Evolutionary conservation across 2,113 vertebrate genomes (phyloP).

Genomic region (Turnix velox): DNA sequence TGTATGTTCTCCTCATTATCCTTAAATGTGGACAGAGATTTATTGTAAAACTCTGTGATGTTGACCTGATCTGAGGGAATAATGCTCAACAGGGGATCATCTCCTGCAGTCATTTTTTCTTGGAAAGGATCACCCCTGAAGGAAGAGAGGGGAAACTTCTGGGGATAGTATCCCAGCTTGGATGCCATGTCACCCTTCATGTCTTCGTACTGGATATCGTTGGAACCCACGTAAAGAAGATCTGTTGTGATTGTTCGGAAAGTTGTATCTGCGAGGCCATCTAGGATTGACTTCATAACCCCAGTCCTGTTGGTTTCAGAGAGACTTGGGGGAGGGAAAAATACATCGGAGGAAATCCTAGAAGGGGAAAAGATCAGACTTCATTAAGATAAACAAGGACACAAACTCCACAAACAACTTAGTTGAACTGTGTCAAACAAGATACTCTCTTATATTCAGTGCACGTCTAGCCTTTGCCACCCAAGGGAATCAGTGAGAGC

Average conservation of each 20-base stretch:
- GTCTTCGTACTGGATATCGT: slow-evolving; percentile 92
- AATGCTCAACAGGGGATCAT: slow-evolving; percentile 82
- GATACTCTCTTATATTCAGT: background rate
- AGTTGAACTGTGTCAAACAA: background rate
- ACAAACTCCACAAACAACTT: background rate
- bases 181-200: slow-evolving; percentile 82
- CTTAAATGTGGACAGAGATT: slow-evolving; percentile 79
- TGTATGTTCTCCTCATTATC: slow-evolving; percentile 88
- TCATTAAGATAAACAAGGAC: slow-evolving; percentile 25
- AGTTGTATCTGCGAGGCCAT: slow-evolving; percentile 96
- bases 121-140: slow-evolving; percentile 90
- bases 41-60: slow-evolving; percentile 89
- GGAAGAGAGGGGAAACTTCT: slow-evolving; percentile 90
- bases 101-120: slow-evolving; percentile 87
- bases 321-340: slow-evolving; percentile 28
- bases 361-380: slow-evolving; percentile 54
- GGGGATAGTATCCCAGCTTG: slow-evolving; percentile 87
- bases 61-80: slow-evolving; percentile 87
- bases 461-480: background rate
- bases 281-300: slow-evolving; percentile 96
- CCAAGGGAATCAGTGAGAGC: background rate
- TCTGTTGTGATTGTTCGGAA: slow-evolving; percentile 98
- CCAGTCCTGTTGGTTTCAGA: slow-evolving; percentile 61
- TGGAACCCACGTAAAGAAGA: slow-evolving; percentile 90
- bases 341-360: slow-evolving; percentile 57